Percentiles rank a stretch among this genome's conserved stretches.
Evolutionary conservation across 1,140 invertebrate genomes (phyloP).

Genomic region (Drosophila prosaltans): DNA sequence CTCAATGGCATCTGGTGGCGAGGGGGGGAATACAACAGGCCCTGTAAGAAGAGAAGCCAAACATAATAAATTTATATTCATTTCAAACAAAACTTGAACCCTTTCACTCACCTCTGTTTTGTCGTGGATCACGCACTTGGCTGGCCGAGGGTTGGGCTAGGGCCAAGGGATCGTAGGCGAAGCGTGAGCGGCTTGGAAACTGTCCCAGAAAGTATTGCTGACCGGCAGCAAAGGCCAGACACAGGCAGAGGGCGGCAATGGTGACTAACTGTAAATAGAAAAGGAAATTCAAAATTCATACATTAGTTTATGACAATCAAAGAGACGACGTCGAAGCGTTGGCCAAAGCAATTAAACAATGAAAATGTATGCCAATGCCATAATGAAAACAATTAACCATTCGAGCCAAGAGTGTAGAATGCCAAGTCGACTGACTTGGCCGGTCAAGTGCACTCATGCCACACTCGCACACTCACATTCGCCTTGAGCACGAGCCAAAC

Average conservation of each 20-base stretch:
- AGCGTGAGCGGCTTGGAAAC: constrained; percentile 58
- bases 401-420: constrained; percentile 48
- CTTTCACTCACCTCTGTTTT: constrained; percentile 70
- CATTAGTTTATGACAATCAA: constrained; percentile 1
- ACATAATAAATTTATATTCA: not conserved
- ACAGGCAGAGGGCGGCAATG: constrained; percentile 71
- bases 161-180: constrained; percentile 65
- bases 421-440: constrained; percentile 44
- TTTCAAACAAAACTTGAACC: not conserved
- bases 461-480: not conserved
- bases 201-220: constrained; percentile 76
- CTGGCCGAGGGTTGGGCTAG: constrained; percentile 57
- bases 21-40: constrained; percentile 81
- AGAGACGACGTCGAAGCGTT: constrained; percentile 13
- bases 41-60: constrained; percentile 44
- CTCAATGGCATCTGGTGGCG: constrained; percentile 76
- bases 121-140: constrained; percentile 73
- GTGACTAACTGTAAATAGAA: constrained; percentile 71
- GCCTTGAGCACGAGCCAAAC: constrained; percentile 53
- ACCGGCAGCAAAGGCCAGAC: constrained; percentile 69
- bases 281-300: constrained; percentile 10
- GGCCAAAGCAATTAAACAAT: constrained; percentile 72
- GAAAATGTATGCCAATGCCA: constrained; percentile 76
- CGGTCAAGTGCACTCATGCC: constrained; percentile 51
- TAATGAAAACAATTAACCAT: constrained; percentile 60